Base-by-base conservation (phyloP, 2,888 invertebrate species). In the Aspidiotus destructor region DNA sequence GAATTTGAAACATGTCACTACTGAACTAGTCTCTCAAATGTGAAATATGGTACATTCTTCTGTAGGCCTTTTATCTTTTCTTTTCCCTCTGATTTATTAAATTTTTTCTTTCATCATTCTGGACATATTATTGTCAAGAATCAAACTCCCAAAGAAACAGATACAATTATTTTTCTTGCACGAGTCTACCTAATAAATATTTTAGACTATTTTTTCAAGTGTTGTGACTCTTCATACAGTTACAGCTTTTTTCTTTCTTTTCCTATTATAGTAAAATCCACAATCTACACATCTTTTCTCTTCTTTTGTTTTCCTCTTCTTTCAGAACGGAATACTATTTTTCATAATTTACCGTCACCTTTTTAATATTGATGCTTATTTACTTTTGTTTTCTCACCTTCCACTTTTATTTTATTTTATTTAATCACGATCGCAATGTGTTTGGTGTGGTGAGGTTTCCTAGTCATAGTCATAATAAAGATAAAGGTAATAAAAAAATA, bases 371-470 rank as follows among this genome's bases (percentile, higher is more conserved):
- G 28, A 41, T 55, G 54, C 41, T 54, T 64, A 55, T 57, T 57
- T 54, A 54, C 48, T 62, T 28, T 62, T 40, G 54, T 41, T 64
- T 54, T 54, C 17, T 15, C 55, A 41, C 48, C 28, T 52, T 53
- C 16, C 17, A 64, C 54, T 10, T 41, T n/a, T 15, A n/a, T 10
- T 13, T 57, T 13, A 28, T 61, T 16, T 63, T 62, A n/a, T 53
- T 48, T 10, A n/a, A 54, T n/a, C 40, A 48, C 48, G 48, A 13
- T 13, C 8, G 40, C 28, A 16, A 58, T 58, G 16, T 58, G 58
- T 65, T 65, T 58, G 65, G 65, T 65, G 65, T 65, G 65, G 65
- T 65, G 65, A 65, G 65, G 57, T 65, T 65, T 65, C 58, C 65
- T 65, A 65, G 65, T 65, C 65, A 65, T 65, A 65, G 28, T 28